phyloP scores from a whole-genome alignment of 2,888 invertebrate species.

The Hedya salicella region DNA sequence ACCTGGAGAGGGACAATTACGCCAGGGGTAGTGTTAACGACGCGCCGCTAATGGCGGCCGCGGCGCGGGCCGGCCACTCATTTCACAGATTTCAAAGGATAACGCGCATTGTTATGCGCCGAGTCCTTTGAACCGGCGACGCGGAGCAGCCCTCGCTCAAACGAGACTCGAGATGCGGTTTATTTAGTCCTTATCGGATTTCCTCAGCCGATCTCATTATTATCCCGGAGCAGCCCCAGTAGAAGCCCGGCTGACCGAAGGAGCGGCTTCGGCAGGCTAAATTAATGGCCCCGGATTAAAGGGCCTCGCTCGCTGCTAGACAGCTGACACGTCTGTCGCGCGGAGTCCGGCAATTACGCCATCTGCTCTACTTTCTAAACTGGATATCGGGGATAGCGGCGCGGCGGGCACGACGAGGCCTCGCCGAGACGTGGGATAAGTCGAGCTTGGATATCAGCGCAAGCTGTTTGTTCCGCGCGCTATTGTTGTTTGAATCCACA shows the following conservation, averaged over 20 bases:
- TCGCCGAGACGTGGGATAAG: background rate
- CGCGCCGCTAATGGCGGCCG: background rate
- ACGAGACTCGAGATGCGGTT: slow-evolving; percentile 10
- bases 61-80: slow-evolving; percentile 11
- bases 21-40: slow-evolving; percentile 24
- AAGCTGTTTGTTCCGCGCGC: slow-evolving; percentile 9
- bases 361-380: slow-evolving; percentile 34
- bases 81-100: slow-evolving; percentile 21
- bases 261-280: slow-evolving; percentile 1
- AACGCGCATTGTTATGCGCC: slow-evolving; percentile 6
- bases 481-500: background rate
- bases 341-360: slow-evolving; percentile 35
- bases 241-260: background rate
- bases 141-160: background rate
- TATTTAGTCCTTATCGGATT: slow-evolving; percentile 15
- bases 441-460: slow-evolving; percentile 2
- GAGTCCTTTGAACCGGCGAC: slow-evolving; percentile 11
- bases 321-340: slow-evolving; percentile 13
- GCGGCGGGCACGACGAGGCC: background rate
- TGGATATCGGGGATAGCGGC: background rate
- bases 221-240: slow-evolving; percentile 11
- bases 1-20: slow-evolving; percentile 20
- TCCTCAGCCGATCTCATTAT: slow-evolving; percentile 27
- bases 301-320: slow-evolving; percentile 25
- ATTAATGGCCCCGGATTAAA: slow-evolving; percentile 36